These are phyloP conservation scores for Coturnix japonica DNA, from an alignment of 2,113 vertebrate genomes.

Conservation along the genomic window DNA sequence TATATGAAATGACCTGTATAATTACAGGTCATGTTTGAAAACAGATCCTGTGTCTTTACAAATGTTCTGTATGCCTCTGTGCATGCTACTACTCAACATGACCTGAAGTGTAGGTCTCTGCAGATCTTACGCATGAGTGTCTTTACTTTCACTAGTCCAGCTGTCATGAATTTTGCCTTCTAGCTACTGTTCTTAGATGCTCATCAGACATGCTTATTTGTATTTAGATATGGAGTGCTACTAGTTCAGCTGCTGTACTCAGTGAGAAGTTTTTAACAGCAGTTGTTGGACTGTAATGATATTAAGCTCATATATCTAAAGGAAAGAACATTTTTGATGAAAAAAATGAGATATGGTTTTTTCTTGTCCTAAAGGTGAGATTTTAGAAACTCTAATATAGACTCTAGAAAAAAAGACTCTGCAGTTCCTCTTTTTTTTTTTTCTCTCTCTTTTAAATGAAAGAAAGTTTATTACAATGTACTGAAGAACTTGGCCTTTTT, in stretches of 20 bases:
- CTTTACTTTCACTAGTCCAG: neutral
- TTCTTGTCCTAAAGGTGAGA: neutral
- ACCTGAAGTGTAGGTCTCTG: neutral
- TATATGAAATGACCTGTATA: neutral
- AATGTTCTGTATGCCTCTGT: neutral
- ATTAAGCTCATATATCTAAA: neutral
- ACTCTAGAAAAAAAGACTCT: neutral
- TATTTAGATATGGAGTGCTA: neutral
- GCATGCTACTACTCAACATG: neutral
- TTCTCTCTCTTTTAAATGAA: neutral
- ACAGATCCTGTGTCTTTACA: neutral
- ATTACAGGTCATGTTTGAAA: neutral
- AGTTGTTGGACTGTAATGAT: neutral
- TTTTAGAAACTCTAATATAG: neutral
- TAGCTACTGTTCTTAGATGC: slow-evolving; percentile 4
- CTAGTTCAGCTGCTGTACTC: neutral
- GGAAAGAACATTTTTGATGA: neutral
- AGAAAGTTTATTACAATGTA: neutral
- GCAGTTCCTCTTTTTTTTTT: neutral
- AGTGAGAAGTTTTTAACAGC: neutral
- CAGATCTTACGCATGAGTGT: neutral
- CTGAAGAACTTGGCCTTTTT: neutral
- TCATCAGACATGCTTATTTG: neutral
- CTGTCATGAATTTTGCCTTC: slow-evolving; percentile 2
- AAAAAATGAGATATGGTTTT: neutral